Base-by-base conservation (phyloP, 2,113 vertebrate species). In the Pomatostomus ruficeps region DNA sequence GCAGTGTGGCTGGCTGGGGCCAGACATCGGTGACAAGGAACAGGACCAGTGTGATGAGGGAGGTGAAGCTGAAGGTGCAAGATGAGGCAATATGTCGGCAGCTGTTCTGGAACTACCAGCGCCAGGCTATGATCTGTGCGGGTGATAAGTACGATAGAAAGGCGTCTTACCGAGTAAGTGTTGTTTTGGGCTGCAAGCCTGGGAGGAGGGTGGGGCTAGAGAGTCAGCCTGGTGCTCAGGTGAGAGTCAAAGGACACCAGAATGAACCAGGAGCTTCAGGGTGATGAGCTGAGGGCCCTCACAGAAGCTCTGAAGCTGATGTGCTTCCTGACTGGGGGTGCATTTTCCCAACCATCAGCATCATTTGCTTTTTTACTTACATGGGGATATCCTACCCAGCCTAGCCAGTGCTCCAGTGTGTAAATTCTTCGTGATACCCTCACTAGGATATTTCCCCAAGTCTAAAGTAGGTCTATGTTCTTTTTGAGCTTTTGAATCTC, bases 21-120 rank as follows among this genome's bases (percentile, higher is more conserved):
- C 0, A 0, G 4, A 83, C 29, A 17, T 68, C 25, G 0, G 0
- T 0, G 4, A 1, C 0, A 5, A 0, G 1, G 7, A 0, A 0
- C 0, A 3, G 0, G 1, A 33, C 2, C 5, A 0, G 16, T 25
- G 89, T 88, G 24, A 7, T 94, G 89, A 72, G 1, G 46, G 68
- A 89, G 42, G 75, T 57, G 63, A 1, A 55, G 10, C 33, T 81
- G 42, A 5, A 72, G 36, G 70, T 94, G 52, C 82, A 85, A 57
- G 2, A 29, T 0, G 51, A 16, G 1, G 0, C 1, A 7, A 8
- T 1, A 9, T 85, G 82, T 57, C 5, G 35, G 12, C 0, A 6
- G 7, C 0, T 0, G 2, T n/a, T 11, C 23, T 0, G 0, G 4
- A 0, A 13, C 0, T 75, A 54, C n/a, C 5, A 12, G 12, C 0